These are phyloP conservation scores for Drosophila barbarae DNA, from an alignment of 2,888 invertebrate genomes.

Conservation along the genomic window DNA sequence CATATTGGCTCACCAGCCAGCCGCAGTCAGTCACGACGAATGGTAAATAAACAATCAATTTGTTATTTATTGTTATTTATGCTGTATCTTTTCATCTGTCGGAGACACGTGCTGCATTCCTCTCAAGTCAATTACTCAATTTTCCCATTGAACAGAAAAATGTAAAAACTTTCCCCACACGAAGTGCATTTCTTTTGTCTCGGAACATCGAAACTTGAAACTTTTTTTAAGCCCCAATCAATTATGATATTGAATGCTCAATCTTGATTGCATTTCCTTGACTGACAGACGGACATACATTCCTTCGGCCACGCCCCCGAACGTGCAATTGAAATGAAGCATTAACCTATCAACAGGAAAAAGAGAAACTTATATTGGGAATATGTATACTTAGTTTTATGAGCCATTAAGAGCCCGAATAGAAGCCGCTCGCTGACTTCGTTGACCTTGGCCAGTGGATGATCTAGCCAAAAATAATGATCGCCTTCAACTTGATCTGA, in stretches of 20 bases:
- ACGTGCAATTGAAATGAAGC: slow-evolving; percentile 45
- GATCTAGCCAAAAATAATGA: slow-evolving; percentile 25
- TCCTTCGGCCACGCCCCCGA: slow-evolving; percentile 22
- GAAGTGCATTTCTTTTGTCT: slow-evolving; percentile 22
- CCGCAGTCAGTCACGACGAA: slow-evolving; percentile 45
- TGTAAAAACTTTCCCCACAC: slow-evolving; percentile 19
- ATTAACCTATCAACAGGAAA: slow-evolving; percentile 45
- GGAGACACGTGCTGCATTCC: slow-evolving; percentile 30
- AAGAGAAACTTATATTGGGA: slow-evolving; percentile 28
- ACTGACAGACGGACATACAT: slow-evolving; percentile 24
- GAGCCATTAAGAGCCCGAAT: slow-evolving; percentile 28
- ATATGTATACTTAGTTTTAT: slow-evolving; percentile 10
- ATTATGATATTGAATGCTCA: slow-evolving; percentile 41
- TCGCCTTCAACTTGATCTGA: slow-evolving; percentile 36
- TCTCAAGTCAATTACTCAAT: slow-evolving; percentile 17
- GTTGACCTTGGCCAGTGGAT: slow-evolving; percentile 40
- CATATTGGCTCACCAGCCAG: slow-evolving; percentile 29
- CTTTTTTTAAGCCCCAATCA: slow-evolving; percentile 23
- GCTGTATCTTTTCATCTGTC: slow-evolving; percentile 8
- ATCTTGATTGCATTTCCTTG: slow-evolving; percentile 41
- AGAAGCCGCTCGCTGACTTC: slow-evolving; percentile 44
- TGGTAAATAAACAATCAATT: slow-evolving; percentile 30
- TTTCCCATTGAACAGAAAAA: slow-evolving; percentile 7
- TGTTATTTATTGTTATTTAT: slow-evolving; percentile 31
- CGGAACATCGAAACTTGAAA: not conserved